Evolutionary conservation across 2,797 vertebrate genomes (phyloP).

Genomic region (Oreochromis grahami): DNA sequence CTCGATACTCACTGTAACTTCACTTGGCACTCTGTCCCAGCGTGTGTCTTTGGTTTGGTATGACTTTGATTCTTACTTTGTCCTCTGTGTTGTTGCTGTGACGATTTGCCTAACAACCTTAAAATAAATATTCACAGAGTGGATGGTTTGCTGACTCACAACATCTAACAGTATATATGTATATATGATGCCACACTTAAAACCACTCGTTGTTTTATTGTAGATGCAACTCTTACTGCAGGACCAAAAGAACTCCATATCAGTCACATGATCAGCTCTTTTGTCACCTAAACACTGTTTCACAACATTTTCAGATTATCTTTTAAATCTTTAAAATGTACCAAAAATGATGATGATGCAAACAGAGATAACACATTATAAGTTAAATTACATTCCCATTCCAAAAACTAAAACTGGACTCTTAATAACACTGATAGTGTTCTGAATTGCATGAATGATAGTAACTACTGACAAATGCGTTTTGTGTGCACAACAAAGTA

Average conservation of each 20-base stretch:
- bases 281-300: not conserved
- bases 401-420: not conserved
- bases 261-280: not conserved
- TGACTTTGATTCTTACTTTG: slow-evolving; percentile 47
- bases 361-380: not conserved
- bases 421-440: not conserved
- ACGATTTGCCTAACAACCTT: slow-evolving; percentile 70
- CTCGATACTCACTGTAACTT: slow-evolving; percentile 45
- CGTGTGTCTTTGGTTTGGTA: slow-evolving; percentile 57
- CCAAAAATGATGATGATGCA: not conserved
- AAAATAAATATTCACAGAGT: not conserved
- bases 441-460: not conserved
- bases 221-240: not conserved
- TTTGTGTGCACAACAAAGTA: not conserved
- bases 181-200: not conserved
- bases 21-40: slow-evolving; percentile 59
- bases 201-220: not conserved
- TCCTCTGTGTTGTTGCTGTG: slow-evolving; percentile 64
- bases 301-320: not conserved
- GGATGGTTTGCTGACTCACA: not conserved
- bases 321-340: not conserved
- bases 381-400: not conserved
- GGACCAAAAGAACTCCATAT: not conserved
- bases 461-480: not conserved
- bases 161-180: not conserved